Conservation (phyloP, 2,888 invertebrate species). For the Palloptera scutellata region DNA sequence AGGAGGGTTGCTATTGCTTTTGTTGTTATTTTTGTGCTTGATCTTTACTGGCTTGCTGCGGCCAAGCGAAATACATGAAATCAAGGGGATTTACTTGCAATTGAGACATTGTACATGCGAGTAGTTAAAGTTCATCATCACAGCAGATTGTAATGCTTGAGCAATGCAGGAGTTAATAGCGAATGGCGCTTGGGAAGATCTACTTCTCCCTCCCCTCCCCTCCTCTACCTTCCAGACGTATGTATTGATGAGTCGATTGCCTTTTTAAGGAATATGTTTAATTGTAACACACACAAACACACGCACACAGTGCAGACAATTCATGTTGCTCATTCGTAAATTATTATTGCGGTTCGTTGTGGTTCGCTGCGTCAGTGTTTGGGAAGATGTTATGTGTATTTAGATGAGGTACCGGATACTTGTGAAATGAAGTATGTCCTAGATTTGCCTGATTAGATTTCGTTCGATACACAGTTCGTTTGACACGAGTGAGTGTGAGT, state of each 20-base stretch:
- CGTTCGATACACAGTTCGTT: no score
- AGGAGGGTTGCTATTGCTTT: conserved; percentile 12
- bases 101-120: conserved; percentile 42
- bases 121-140: neutral
- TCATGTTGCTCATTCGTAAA: conserved; percentile 55
- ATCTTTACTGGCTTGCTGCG: no score
- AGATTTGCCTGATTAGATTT: no score
- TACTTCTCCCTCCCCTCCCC: neutral
- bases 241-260: conserved; percentile 35
- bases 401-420: no score
- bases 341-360: conserved; percentile 57
- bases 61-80: conserved; percentile 21
- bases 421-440: no score
- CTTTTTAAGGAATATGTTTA: conserved; percentile 31
- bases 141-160: conserved; percentile 12
- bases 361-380: conserved; percentile 28
- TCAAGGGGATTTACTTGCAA: conserved; percentile 49
- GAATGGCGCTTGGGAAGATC: neutral
- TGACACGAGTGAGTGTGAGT: no score
- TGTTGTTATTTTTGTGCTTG: conserved; percentile 43
- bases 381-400: neutral
- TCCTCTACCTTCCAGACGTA: conserved; percentile 44
- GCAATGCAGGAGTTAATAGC: conserved; percentile 9
- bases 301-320: conserved; percentile 29
- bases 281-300: conserved; percentile 14